Evolutionary conservation across 2,113 vertebrate genomes (phyloP).

Genomic region (Pachycephala philippinensis): DNA sequence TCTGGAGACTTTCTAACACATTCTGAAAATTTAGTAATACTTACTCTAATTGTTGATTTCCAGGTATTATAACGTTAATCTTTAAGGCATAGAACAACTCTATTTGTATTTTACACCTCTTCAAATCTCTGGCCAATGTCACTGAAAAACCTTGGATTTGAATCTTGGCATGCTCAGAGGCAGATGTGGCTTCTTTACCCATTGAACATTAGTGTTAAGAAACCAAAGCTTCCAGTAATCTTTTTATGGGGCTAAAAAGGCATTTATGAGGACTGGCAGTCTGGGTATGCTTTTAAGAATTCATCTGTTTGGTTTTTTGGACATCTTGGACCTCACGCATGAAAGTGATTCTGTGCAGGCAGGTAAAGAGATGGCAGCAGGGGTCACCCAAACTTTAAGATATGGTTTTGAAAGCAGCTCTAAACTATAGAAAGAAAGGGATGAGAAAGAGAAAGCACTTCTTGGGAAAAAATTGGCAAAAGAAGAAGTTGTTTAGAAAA

Average conservation of each 20-base stretch:
- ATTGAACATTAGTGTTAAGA: not conserved
- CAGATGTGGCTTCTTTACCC: not conserved
- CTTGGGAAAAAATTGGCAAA: rapidly evolving
- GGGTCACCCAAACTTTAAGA: not conserved
- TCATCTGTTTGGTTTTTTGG: not conserved
- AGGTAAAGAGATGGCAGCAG: not conserved
- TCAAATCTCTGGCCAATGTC: not conserved
- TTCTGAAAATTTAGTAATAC: not conserved
- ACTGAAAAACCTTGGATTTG: not conserved
- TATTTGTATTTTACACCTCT: not conserved
- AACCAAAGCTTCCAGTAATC: not conserved
- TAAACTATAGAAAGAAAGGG: not conserved
- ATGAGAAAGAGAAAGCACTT: not conserved
- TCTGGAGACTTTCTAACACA: not conserved
- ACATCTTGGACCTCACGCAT: not conserved
- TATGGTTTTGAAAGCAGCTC: not conserved
- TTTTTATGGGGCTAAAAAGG: not conserved
- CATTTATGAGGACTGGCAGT: not conserved
- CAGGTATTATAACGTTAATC: not conserved
- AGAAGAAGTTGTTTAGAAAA: not conserved
- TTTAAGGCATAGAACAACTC: not conserved
- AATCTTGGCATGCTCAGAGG: not conserved
- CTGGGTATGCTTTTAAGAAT: not conserved
- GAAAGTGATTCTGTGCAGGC: not conserved
- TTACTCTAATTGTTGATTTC: not conserved